Conservation (phyloP, 2,797 vertebrate species). For the Vultur gryphus region DNA sequence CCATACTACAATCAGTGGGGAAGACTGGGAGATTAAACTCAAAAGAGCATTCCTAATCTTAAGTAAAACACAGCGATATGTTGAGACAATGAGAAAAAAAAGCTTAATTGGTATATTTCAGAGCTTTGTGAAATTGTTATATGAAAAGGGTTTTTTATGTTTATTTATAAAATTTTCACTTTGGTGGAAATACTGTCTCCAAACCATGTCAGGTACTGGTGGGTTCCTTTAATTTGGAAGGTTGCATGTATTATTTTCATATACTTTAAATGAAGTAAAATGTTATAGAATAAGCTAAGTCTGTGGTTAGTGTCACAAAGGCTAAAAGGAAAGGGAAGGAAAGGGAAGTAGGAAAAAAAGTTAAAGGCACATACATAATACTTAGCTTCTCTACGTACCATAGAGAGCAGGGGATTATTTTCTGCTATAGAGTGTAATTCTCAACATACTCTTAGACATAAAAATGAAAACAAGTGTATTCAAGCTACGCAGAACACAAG, state of each 20-base stretch:
- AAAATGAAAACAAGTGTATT: background rate
- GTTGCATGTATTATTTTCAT: background rate
- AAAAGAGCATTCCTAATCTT: background rate
- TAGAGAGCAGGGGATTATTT: background rate
- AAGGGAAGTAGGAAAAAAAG: background rate
- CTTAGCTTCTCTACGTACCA: background rate
- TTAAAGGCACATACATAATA: background rate
- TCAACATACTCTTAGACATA: background rate
- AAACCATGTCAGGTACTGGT: background rate
- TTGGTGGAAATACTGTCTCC: background rate
- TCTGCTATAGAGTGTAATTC: background rate
- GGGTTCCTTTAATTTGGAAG: background rate
- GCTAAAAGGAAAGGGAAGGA: background rate
- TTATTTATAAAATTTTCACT: background rate
- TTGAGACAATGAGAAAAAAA: background rate
- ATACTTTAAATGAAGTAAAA: background rate
- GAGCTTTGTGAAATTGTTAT: background rate
- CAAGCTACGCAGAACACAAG: background rate
- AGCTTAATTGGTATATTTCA: background rate
- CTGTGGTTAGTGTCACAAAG: background rate
- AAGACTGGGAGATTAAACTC: background rate
- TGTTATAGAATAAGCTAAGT: background rate
- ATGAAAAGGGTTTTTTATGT: accelerated
- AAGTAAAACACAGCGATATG: background rate
- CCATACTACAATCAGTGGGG: background rate